phyloP scores from a whole-genome alignment of 1,140 invertebrate species.

The Goniozus legneri region DNA sequence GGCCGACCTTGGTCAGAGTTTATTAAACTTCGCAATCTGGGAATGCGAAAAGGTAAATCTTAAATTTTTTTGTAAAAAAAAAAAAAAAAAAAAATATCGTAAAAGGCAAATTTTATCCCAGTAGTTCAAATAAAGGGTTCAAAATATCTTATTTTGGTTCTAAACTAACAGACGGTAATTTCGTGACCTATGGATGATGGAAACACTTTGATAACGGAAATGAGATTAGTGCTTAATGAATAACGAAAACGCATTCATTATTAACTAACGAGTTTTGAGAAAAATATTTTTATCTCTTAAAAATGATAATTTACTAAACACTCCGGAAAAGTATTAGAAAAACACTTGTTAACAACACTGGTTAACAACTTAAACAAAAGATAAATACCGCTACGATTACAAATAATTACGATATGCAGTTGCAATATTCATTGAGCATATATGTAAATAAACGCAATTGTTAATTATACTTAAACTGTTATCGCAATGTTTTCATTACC shows the following conservation, averaged over 20 bases:
- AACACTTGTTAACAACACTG: too few relatives aligned
- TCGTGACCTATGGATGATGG: neutral
- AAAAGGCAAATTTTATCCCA: neutral
- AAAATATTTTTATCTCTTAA: too few relatives aligned
- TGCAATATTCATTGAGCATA: too few relatives aligned
- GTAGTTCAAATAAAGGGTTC: neutral
- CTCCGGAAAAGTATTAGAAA: too few relatives aligned
- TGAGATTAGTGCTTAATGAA: neutral
- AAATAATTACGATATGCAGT: too few relatives aligned
- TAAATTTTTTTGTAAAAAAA: neutral
- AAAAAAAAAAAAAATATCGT: neutral
- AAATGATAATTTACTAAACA: too few relatives aligned
- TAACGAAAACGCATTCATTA: too few relatives aligned
- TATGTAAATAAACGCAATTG: too few relatives aligned
- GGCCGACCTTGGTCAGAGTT: slow-evolving; percentile 74
- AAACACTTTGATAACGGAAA: neutral
- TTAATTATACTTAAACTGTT: too few relatives aligned
- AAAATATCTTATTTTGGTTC: neutral
- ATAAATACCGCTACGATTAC: too few relatives aligned
- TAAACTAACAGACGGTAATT: neutral
- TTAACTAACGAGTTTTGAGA: too few relatives aligned
- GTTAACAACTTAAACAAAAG: too few relatives aligned
- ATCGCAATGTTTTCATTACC: neutral
- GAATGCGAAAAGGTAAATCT: slow-evolving; percentile 59
- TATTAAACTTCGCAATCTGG: slow-evolving; percentile 65